Percentiles rank a stretch among this genome's conserved stretches.
These are phyloP conservation scores for Callopanchax toddi DNA, from an alignment of 2,113 vertebrate species.

Conservation along the genomic window DNA sequence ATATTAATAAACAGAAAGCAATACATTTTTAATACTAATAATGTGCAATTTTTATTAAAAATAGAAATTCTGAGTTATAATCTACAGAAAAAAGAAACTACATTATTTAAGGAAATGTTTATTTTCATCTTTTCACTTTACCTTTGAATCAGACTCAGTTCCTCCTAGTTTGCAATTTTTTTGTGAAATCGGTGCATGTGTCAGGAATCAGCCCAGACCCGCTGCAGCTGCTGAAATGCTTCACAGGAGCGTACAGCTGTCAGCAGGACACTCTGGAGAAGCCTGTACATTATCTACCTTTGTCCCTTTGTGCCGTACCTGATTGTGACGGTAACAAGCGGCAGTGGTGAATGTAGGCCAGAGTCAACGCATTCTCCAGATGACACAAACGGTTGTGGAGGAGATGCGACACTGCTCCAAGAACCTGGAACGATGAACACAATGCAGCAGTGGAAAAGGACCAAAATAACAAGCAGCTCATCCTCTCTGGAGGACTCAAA, in stretches of 20 bases:
- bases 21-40: too few relatives aligned
- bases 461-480: conserved; percentile 31
- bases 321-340: conserved; percentile 69
- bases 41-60: too few relatives aligned
- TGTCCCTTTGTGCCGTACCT: conserved; percentile 60
- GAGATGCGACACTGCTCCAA: conserved; percentile 68
- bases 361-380: conserved; percentile 76
- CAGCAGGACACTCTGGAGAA: conserved; percentile 13
- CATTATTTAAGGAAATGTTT: not conserved
- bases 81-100: not conserved
- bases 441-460: conserved; percentile 37
- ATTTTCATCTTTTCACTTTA: conserved; percentile 1
- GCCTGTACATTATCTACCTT: conserved; percentile 12
- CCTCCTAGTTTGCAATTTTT: conserved; percentile 18
- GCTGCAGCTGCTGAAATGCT: conserved; percentile 36
- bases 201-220: conserved; percentile 31
- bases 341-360: conserved; percentile 81
- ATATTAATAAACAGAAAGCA: too few relatives aligned
- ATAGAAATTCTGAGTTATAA: too few relatives aligned
- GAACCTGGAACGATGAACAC: conserved; percentile 36
- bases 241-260: conserved; percentile 28
- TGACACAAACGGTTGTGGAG: conserved; percentile 75
- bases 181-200: conserved; percentile 31
- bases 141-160: conserved; percentile 9
- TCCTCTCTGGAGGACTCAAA: conserved; percentile 8